Conservation (phyloP, 2,888 invertebrate genomes). For the Thecocarcelia acutangulata region DNA sequence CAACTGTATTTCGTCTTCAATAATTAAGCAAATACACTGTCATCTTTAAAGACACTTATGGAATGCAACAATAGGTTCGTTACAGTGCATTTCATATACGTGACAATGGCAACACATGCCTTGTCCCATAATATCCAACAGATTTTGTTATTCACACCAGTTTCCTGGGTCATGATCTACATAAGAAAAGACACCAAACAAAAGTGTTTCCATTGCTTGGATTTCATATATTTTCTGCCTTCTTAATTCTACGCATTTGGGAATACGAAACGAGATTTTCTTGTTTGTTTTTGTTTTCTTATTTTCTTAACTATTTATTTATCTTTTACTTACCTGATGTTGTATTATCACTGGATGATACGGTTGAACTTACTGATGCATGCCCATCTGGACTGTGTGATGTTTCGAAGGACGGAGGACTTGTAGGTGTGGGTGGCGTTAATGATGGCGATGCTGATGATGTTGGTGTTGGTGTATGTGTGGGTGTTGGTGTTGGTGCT, state of each 20-base stretch:
- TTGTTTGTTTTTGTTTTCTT: too few species aligned
- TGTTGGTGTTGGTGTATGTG: background rate
- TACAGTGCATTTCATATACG: too few species aligned
- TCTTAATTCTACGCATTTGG: conserved; percentile 10
- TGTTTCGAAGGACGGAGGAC: conserved; percentile 77
- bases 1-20: too few species aligned
- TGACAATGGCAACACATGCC: background rate
- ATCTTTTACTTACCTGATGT: conserved; percentile 76
- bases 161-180: conserved; percentile 81
- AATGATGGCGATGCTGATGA: conserved; percentile 72
- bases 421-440: conserved; percentile 78
- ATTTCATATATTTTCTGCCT: background rate
- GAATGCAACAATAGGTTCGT: too few species aligned
- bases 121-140: conserved; percentile 53
- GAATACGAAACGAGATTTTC: background rate
- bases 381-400: conserved; percentile 81
- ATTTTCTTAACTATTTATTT: background rate
- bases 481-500: conserved; percentile 12
- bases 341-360: conserved; percentile 77
- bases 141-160: conserved; percentile 74
- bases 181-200: conserved; percentile 3
- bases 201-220: conserved; percentile 26
- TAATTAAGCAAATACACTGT: too few species aligned
- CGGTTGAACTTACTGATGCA: conserved; percentile 79
- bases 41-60: too few species aligned